phyloP scores from a whole-genome alignment of 2,888 invertebrate genomes.

The Panopea generosa region DNA sequence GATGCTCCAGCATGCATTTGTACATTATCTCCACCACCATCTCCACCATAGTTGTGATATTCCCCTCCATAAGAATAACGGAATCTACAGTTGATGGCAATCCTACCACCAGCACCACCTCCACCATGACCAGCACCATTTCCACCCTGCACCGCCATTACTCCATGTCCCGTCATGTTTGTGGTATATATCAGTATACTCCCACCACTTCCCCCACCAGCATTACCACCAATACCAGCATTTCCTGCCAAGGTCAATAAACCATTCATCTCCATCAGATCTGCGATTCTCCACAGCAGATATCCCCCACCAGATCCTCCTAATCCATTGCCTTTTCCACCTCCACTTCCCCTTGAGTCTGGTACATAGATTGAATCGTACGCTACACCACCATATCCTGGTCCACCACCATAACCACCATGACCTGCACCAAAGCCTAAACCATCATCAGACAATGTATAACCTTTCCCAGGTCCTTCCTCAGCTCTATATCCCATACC shows the following conservation, averaged over 20 bases:
- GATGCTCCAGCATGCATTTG: conserved; percentile 72
- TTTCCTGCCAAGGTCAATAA: conserved; percentile 65
- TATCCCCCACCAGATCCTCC: conserved; percentile 77
- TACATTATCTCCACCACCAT: conserved; percentile 56
- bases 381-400: conserved; percentile 65
- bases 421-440: conserved; percentile 76
- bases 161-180: conserved; percentile 77
- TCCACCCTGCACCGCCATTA: conserved; percentile 74
- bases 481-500: conserved; percentile 68
- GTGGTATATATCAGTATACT: conserved; percentile 69
- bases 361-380: conserved; percentile 74
- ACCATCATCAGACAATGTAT: conserved; percentile 48
- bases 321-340: conserved; percentile 67
- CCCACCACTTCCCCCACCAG: conserved; percentile 78
- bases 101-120: conserved; percentile 75
- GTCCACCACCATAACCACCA: conserved; percentile 67
- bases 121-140: conserved; percentile 69
- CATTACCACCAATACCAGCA: conserved; percentile 61
- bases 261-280: conserved; percentile 74
- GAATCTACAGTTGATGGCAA: conserved; percentile 73
- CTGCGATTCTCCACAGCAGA: conserved; percentile 70
- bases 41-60: conserved; percentile 74
- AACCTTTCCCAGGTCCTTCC: conserved; percentile 67
- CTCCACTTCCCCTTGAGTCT: conserved; percentile 70
- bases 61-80: conserved; percentile 75